Evolutionary conservation across 2,888 invertebrate species (phyloP), one percentile per base, ranked within the genome.

Genomic region (Latrodectus hesperus): DNA sequence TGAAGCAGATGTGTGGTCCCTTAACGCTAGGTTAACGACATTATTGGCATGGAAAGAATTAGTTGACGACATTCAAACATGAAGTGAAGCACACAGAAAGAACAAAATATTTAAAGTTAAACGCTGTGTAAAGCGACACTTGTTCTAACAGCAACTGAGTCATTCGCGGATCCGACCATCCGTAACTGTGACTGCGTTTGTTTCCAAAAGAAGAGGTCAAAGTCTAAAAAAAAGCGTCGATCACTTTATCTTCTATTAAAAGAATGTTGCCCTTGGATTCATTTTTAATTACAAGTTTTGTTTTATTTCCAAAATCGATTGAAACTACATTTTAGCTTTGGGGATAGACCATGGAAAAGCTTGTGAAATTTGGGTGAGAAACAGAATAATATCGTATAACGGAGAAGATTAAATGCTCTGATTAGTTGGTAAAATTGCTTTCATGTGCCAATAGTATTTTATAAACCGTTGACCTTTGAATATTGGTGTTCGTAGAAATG

Each of bases 371-470:
- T 38, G 38, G 38, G 38, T 38, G 38, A 75, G 70, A 55, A 71
- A 65, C 65, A 77, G 64, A 75, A 76, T 65, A 60, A 52, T 74
- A 53, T n/a, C 26, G 65, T 26, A 75, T 53, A 80, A 71, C 65
- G 49, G 70, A 52, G 65, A 55, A 67, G 73, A 80, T 80, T 85
- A 85, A 85, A 75, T 75, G 85, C 80, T 80, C 80, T 85, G 71
- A 75, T 85, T 68, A 60, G 9, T 68, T 67, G 17, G 22, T 68
- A n/a, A 16, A 26, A 73, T 60, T 75, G 82, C 60, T 70, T 60
- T 67, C 26, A 60, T 60, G 49, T 51, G 73, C 22, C 78, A 79
- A 65, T 49, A 14, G 22, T 60, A 22, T 60, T 74, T 60, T 60
- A 14, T 60, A n/a, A n/a, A 60, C 5, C 64, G n/a, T 60, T 60